Conservation (phyloP, 2,113 vertebrate genomes). For the Gopherus flavomarginatus region DNA sequence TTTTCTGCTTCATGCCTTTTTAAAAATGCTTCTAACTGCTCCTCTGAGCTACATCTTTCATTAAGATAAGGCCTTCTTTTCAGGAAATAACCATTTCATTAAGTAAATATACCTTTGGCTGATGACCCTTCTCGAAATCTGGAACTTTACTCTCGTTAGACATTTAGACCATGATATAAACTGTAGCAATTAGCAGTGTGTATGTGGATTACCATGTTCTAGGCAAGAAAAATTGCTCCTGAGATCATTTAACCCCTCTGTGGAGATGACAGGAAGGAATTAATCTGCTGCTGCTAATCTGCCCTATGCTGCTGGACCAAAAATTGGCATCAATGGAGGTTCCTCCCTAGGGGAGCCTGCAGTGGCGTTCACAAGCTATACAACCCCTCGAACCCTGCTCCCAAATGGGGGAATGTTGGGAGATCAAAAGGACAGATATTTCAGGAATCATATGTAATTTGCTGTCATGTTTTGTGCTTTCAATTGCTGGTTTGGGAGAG, state of each 20-base stretch:
- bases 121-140: conserved; percentile 56
- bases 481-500: background rate
- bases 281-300: conserved; percentile 83
- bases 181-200: conserved; percentile 48
- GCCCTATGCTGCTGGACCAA: conserved; percentile 70
- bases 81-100: conserved; percentile 41
- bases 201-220: conserved; percentile 66
- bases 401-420: background rate
- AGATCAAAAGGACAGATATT: conserved; percentile 57
- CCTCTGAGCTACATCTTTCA: background rate
- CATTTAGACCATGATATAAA: conserved; percentile 16
- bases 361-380: background rate
- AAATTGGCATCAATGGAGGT: conserved; percentile 66
- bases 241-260: conserved; percentile 78
- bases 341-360: conserved; percentile 50
- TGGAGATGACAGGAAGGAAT: conserved; percentile 82
- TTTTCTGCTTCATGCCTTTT: conserved; percentile 23
- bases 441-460: conserved; percentile 1
- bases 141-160: conserved; percentile 59
- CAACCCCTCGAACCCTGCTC: conserved; percentile 34
- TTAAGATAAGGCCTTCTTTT: background rate
- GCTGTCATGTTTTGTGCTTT: conserved; percentile 9
- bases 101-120: conserved; percentile 46
- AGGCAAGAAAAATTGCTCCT: conserved; percentile 76
- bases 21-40: background rate